phyloP scores from a whole-genome alignment of 23 tunicate genomes.

The Styela plicata region DNA sequence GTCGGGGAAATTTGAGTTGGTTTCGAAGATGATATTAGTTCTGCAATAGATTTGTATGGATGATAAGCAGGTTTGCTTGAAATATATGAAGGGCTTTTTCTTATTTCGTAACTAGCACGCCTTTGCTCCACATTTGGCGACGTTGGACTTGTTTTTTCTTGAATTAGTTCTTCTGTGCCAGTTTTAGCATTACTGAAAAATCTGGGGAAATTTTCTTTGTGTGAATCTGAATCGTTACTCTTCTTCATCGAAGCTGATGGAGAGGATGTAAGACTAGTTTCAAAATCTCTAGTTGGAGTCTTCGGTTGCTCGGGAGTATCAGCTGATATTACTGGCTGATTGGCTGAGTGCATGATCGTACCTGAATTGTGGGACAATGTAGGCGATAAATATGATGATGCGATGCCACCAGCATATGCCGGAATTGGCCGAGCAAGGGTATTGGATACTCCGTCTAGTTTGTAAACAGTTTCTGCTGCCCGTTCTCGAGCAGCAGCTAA shows the following conservation, averaged over 20 bases:
- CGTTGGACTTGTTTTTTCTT: not conserved
- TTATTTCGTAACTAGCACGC: not conserved
- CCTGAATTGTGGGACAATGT: not conserved
- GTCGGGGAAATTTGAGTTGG: not conserved
- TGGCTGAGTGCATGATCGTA: not conserved
- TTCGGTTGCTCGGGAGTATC: not conserved
- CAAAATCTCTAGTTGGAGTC: not conserved
- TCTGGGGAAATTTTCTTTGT: not conserved
- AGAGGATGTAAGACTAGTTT: not conserved
- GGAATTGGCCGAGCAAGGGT: not conserved
- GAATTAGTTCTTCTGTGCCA: not conserved
- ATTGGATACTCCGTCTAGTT: not conserved
- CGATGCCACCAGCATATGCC: not conserved
- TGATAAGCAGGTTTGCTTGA: not conserved
- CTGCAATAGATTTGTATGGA: conserved; percentile 11
- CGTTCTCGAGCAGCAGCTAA: conserved; percentile 14
- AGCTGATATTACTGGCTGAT: not conserved
- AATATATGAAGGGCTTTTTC: not conserved
- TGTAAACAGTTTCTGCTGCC: not conserved
- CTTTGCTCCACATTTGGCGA: not conserved
- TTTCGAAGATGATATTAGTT: not conserved
- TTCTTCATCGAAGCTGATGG: not conserved
- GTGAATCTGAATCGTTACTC: not conserved
- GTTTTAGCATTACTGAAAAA: not conserved
- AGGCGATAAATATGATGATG: not conserved